Conservation (phyloP, 2,113 vertebrate genomes). For the Gasterosteus nipponicus region DNA sequence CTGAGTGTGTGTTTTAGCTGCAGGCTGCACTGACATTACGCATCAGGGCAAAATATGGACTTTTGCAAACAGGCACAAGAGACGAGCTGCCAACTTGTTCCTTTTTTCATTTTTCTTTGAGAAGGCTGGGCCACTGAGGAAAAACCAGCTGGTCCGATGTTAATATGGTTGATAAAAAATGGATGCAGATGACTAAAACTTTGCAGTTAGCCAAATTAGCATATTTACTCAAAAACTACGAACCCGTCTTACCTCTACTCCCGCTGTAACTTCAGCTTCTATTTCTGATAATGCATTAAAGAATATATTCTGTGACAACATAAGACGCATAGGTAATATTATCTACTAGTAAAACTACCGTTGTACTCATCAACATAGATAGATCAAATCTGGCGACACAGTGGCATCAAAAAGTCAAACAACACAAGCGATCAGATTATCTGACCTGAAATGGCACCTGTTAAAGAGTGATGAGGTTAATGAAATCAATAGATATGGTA, state of each 20-base stretch:
- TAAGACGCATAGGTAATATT: neutral
- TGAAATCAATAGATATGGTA: neutral
- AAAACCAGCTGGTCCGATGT: neutral
- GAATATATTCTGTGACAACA: neutral
- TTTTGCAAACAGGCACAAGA: conserved; percentile 19
- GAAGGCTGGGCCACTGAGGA: neutral
- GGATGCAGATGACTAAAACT: neutral
- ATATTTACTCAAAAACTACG: neutral
- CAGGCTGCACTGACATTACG: conserved; percentile 18
- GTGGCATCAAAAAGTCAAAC: neutral
- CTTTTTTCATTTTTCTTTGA: conserved; percentile 1
- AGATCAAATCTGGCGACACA: neutral
- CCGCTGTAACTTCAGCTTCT: neutral
- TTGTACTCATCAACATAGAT: neutral
- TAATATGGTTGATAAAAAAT: neutral
- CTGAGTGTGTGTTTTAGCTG: conserved; percentile 47
- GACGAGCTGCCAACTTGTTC: neutral
- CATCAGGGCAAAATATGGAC: conserved; percentile 8
- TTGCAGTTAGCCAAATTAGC: neutral
- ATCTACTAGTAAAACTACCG: neutral
- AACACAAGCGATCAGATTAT: neutral
- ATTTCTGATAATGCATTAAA: neutral
- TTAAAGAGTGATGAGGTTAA: neutral
- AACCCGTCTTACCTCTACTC: neutral
- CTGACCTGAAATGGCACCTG: neutral